These are phyloP conservation scores for Caretta caretta DNA, from an alignment of 2,113 vertebrate species.

Conservation along the genomic window DNA sequence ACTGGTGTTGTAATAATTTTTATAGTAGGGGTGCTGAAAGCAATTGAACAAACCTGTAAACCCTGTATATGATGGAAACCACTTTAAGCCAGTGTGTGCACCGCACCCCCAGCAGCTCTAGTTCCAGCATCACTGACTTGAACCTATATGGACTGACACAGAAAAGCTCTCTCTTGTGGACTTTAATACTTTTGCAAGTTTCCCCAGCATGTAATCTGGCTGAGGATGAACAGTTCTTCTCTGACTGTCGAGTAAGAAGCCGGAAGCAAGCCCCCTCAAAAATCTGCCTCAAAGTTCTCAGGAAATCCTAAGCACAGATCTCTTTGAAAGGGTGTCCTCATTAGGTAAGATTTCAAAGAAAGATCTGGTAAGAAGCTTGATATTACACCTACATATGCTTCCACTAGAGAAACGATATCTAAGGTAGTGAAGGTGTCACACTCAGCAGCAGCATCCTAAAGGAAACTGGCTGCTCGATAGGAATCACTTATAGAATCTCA, in stretches of 20 bases:
- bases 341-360: slow-evolving; percentile 31
- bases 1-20: too few species aligned
- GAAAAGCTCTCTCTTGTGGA: not conserved
- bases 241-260: not conserved
- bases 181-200: not conserved
- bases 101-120: too few species aligned
- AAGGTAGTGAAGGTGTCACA: slow-evolving; percentile 54
- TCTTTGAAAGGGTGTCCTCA: not conserved
- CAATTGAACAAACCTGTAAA: too few species aligned
- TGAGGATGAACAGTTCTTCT: not conserved
- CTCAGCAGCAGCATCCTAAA: slow-evolving; percentile 33
- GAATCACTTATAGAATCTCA: slow-evolving; percentile 53
- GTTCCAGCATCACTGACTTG: too few species aligned
- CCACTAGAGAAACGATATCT: slow-evolving; percentile 26
- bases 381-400: not conserved
- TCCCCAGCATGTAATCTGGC: not conserved
- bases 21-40: too few species aligned
- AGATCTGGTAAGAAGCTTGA: slow-evolving; percentile 32
- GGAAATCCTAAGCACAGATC: slow-evolving; percentile 5
- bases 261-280: not conserved
- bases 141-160: not conserved
- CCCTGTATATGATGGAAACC: too few species aligned
- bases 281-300: slow-evolving; percentile 10
- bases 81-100: too few species aligned
- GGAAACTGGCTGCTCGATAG: slow-evolving; percentile 50